A percentile compares a stretch with the other conserved stretches of the same genome.
Conservation (phyloP, 2,797 vertebrate species). For the Tangara arthus region DNA sequence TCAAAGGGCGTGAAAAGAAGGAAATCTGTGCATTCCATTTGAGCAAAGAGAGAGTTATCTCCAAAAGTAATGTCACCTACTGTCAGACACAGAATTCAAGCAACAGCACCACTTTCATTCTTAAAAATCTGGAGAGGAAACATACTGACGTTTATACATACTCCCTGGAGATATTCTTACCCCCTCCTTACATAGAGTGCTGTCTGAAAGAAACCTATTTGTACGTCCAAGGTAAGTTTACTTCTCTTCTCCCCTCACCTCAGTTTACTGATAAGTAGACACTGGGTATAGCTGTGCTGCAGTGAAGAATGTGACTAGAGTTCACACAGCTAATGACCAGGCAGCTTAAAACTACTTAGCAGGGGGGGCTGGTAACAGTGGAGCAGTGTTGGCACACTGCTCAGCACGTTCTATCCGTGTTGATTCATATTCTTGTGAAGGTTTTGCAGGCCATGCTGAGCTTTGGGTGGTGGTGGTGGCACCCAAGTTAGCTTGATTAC, state of each 20-base stretch:
- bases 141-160: slow-evolving; percentile 68
- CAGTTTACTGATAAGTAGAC: not conserved
- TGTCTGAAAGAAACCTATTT: slow-evolving; percentile 66
- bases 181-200: slow-evolving; percentile 65
- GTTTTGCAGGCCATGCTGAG: not conserved
- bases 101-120: slow-evolving; percentile 64
- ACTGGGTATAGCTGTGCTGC: not conserved
- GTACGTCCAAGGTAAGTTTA: slow-evolving; percentile 73
- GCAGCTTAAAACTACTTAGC: not conserved
- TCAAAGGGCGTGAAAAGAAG: slow-evolving; percentile 42
- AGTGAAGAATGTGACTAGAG: not conserved
- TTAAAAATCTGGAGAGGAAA: slow-evolving; percentile 67
- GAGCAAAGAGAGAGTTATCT: not conserved
- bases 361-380: not conserved
- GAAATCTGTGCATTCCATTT: slow-evolving; percentile 67
- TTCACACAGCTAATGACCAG: not conserved
- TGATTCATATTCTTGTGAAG: not conserved
- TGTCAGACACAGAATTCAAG: slow-evolving; percentile 57
- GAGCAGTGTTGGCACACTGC: not conserved
- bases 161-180: slow-evolving; percentile 62
- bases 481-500: not conserved
- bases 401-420: not conserved
- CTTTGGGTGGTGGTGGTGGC: not conserved
- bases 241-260: not conserved
- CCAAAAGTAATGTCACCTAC: not conserved